phyloP scores from a whole-genome alignment of 2,888 invertebrate genomes.

The Merodon equestris region DNA sequence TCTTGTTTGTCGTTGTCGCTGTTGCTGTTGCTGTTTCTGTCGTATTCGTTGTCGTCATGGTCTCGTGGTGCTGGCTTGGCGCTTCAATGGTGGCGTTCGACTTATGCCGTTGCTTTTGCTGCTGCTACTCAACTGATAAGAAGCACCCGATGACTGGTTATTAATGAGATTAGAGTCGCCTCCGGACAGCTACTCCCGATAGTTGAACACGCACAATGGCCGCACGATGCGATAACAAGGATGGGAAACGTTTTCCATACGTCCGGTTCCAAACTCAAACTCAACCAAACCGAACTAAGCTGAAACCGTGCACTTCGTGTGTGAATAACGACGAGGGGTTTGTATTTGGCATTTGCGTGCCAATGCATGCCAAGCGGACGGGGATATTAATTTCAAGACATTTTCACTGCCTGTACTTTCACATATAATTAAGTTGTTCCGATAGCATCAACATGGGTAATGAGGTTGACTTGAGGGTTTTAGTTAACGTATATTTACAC shows the following conservation, averaged over 20 bases:
- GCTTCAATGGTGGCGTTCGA: conserved; percentile 51
- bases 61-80: conserved; percentile 58
- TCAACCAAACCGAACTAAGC: no score
- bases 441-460: conserved; percentile 65
- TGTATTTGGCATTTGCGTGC: conserved; percentile 65
- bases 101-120: conserved; percentile 44
- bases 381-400: conserved; percentile 67
- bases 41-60: conserved; percentile 65
- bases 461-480: conserved; percentile 55
- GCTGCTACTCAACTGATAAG: conserved; percentile 66
- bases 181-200: conserved; percentile 67
- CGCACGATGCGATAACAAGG: conserved; percentile 65
- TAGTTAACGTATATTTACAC: background rate
- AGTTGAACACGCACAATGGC: conserved; percentile 68
- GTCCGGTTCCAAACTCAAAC: conserved; percentile 5
- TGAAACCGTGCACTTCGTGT: conserved; percentile 35
- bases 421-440: conserved; percentile 68
- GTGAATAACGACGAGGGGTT: conserved; percentile 48
- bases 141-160: conserved; percentile 68
- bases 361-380: conserved; percentile 60
- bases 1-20: background rate
- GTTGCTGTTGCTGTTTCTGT: conserved; percentile 26
- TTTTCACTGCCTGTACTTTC: conserved; percentile 62
- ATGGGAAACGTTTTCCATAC: conserved; percentile 59
- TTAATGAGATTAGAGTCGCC: conserved; percentile 69